Base-by-base conservation (phyloP, 2,113 vertebrate genomes). In the Tetrao urogallus region DNA sequence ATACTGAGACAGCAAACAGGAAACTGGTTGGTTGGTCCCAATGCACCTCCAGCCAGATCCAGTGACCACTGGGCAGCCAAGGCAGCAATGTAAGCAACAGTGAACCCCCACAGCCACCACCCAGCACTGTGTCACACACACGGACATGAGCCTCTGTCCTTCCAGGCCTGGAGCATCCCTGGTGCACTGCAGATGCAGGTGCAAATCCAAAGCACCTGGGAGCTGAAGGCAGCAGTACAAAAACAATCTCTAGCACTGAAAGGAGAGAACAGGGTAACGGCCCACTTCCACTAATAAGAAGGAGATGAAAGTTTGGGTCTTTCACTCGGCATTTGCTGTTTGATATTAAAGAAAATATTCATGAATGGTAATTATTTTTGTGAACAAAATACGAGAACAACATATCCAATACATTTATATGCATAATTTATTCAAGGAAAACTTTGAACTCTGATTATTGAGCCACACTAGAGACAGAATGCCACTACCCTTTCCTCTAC, bases 281-380 rank as follows among this genome's bases (percentile, higher is more conserved):
- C 27, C 73, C 42, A 22, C 85, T 93, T 86, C 3, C 4, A 50
- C 72, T 88, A 89, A 88, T 13, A 88, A 56, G 56, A 70, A 67
- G 50, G 67, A 96, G 92, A 96, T 95, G 93, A 95, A 95, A 92
- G 93, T 89, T 91, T 77, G 67, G 43, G 82, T 80, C 79, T 77
- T 66, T 83, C 88, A 42, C 56, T 82, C 86, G 75, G 66, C 8
- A 77, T 80, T 78, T 0, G 0, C 17, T 84, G 71, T 82, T 65
- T 85, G 82, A 95, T 94, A 89, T 86, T 54, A 70, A 43, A 73
- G 88, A 82, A 92, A 96, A 89, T 85, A 93, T 88, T 93, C 56
- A 95, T 90, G 80, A 90, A 81, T 47, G 36, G 17, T 83, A 83
- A 92, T 86, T 71, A 86, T 42, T 88, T 88, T 81, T 81, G 61